Evolutionary conservation across 2,113 vertebrate species (phyloP).

Genomic region (Pachyramphus minor): DNA sequence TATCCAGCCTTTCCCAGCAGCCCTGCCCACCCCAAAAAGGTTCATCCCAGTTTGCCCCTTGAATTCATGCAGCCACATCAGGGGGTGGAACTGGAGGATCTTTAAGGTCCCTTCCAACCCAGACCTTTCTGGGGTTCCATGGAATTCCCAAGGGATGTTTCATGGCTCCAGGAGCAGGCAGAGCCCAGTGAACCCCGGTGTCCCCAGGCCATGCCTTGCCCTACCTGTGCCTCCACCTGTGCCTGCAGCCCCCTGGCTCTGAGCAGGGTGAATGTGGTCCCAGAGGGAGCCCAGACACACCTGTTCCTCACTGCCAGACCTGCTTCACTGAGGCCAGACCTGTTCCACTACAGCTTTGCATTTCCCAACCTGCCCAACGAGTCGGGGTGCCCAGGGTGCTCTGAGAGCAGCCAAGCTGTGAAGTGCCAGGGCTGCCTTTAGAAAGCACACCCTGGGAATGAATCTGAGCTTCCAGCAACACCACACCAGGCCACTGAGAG

Average conservation of each 20-base stretch:
- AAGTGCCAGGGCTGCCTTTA: not conserved
- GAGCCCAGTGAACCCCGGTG: not conserved
- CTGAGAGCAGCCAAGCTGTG: not conserved
- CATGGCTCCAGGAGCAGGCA: not conserved
- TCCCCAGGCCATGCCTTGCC: not conserved
- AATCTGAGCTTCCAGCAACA: not conserved
- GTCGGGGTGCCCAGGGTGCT: not conserved
- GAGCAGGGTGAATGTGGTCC: not conserved
- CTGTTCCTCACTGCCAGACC: not conserved
- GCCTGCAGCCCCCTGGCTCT: not conserved
- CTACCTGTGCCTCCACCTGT: not conserved
- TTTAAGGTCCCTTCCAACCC: not conserved
- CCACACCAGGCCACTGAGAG: not conserved
- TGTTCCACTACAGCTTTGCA: not conserved
- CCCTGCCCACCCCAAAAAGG: not conserved
- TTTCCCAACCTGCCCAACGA: not conserved
- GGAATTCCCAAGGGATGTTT: not conserved
- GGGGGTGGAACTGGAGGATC: not conserved
- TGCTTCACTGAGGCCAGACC: not conserved
- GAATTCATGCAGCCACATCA: not conserved
- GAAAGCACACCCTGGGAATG: not conserved
- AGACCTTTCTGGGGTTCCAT: not conserved
- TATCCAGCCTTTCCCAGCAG: not conserved
- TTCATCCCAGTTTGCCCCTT: not conserved
- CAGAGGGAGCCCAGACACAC: not conserved